Evolutionary conservation across 2,113 vertebrate species (phyloP), one percentile per base, ranked within the genome.

Genomic region (Clinocottus analis): DNA sequence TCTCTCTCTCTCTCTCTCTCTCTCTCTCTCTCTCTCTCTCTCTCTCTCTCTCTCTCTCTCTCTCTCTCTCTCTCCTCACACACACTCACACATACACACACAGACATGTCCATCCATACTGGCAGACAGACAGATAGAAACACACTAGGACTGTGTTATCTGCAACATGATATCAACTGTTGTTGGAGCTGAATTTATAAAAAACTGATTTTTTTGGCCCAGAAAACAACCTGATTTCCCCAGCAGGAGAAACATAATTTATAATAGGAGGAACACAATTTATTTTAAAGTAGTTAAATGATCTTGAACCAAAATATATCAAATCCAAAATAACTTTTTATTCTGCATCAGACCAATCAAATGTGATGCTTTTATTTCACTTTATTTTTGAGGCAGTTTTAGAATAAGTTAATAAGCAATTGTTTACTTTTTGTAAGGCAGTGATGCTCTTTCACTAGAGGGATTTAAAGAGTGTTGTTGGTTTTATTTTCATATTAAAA

Each of bases 61-160:
- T 62, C 35, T 83, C 45, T 64, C 17, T 4, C n/a, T 68, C 29
- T 31, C 10, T 33, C 31, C 27, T 51, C 33, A 60, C 59, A 66
- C 65, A 61, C 35, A 58, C 56, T 55, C 27, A 65, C 29, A 64
- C 13, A 64, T 31, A 61, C 56, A 69, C 47, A 33, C 47, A 16
- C 4, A 7, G 33, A 51, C 49, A 65, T 65, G 80, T 70, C 72
- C 60, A 80, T 53, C 64, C 47, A 47, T 9, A 49, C 53, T 77
- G 75, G 80, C 73, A 71, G 47, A 83, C 37, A 72, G 58, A 72
- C 49, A 53, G 60, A 72, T 21, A 47, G 79, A 76, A 73, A 59
- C 69, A 69, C 55, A 71, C 45, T 49, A 74, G 55, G 82, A 79
- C 35, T 68, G 66, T 77, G 77, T 76, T 81, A 55, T 74, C 37